Evolutionary conservation across 2,888 invertebrate species (phyloP), one percentile per base, ranked within the genome.

Genomic region (Gymnoscelis rufifasciata): DNA sequence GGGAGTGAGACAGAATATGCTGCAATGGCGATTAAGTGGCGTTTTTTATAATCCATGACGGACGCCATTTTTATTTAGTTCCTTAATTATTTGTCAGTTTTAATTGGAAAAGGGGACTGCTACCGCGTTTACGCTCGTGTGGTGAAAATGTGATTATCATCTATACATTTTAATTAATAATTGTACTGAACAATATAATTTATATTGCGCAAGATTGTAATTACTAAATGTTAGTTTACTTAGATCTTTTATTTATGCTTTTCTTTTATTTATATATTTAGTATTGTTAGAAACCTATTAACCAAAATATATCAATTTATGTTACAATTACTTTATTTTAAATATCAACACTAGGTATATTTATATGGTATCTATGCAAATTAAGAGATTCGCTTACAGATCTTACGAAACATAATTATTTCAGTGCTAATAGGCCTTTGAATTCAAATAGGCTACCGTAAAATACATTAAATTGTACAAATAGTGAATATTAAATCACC

Each of bases 401-500:
- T 5, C 5, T 2, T 19, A 19, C 3, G 3, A 31, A 8, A 33
- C 15, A 6, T 15, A 10, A 44, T 33, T 41, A 38, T 38, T 26
- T 11, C 24, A 45, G 35, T 42, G 42, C 13, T 45, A 50, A 45
- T 53, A 44, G 29, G 19, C 36, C 45, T 51, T 54, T 43, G 13
- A 45, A 47, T 47, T 38, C 29, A 51, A 45, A 40, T 50, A 38
- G 12, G 38, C 38, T 47, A 41, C 44, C 29, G 43, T 35, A 38
- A 33, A 33, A 39, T 46, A 41, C 38, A 49, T 49, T 54, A 51
- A 54, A 51, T 45, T 54, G 44, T 47, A 42, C 51, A 51, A 54
- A 49, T 51, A 51, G 44, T 41, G 40, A 44, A 49, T 51, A 52
- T 50, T 56, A 56, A 54, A 56, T 56, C 56, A 56, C 55, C 38